These are phyloP conservation scores for Mus spretus DNA, from an alignment of 2,797 vertebrate species.

Conservation along the genomic window DNA sequence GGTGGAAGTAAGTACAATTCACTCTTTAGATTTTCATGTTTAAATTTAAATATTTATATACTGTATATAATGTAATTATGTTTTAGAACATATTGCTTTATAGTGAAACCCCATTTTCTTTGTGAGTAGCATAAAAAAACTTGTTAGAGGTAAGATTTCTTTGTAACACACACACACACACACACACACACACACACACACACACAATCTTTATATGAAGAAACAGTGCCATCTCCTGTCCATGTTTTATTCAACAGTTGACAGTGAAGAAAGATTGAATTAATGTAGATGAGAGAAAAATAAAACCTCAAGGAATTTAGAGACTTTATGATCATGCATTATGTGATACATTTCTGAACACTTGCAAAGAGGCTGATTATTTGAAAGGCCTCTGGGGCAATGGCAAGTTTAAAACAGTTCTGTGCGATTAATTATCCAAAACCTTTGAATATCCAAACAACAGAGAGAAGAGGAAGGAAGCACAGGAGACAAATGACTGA, in stretches of 20 bases:
- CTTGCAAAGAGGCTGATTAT: constrained; percentile 71
- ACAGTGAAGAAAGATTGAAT: constrained; percentile 45
- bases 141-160: neutral
- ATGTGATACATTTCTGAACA: constrained; percentile 62
- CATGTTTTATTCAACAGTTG: constrained; percentile 67
- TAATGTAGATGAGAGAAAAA: constrained; percentile 55
- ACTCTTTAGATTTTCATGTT: neutral
- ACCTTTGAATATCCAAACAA: constrained; percentile 53
- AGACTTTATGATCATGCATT: constrained; percentile 46
- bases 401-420: constrained; percentile 59
- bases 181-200: neutral
- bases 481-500: neutral
- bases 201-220: constrained; percentile 26
- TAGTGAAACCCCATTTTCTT: neutral
- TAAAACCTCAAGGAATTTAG: constrained; percentile 47
- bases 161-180: neutral
- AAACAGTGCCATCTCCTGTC: constrained; percentile 82
- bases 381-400: constrained; percentile 61
- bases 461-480: neutral
- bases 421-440: constrained; percentile 64
- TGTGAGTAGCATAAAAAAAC: neutral
- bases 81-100: neutral
- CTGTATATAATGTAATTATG: neutral
- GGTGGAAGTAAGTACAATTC: neutral
- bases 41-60: constrained; percentile 31